Evolutionary conservation across 2,113 vertebrate genomes (phyloP), one percentile per base, ranked within the genome.

Genomic region (Oxyura jamaicensis): DNA sequence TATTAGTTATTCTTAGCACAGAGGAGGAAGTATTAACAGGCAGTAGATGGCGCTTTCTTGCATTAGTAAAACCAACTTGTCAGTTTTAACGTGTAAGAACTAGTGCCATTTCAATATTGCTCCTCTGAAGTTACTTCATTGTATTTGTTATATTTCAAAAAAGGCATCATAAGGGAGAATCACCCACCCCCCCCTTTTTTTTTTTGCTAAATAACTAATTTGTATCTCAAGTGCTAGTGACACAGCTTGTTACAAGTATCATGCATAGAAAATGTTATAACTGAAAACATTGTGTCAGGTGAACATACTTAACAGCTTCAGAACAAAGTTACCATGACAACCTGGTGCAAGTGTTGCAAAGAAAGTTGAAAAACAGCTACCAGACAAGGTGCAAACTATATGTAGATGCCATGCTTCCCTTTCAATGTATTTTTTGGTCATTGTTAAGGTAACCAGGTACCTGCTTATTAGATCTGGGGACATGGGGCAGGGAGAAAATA

Each of bases 111-210:
- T 10, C 66, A 23, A 1, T 1, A 13, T 28, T 8, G 35, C 29
- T 6, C 18, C 44, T 13, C 48, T 46, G 17, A 13, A 13, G 21
- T 4, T 3, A 31, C 68, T 28, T 20, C 17, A 0, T 0, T 4
- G 23, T 8, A 1, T 36, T 89, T 23, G 52, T 8, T 60, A 19
- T 48, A 35, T 31, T 66, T 39, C 62, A 72, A 12, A 88, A 83
- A 62, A 80, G 59, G 53, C 35, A 36, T 6, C 28, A 10, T 16
- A 35, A 8, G 7, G 39, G 25, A 73, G 15, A 12, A 48, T 31
- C 4, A 16, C n/a, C n/a, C n/a, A n/a, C 36, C 36, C 36, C 9
- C 25, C 13, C 0, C 3, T 3, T 52, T 21, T 78, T 48, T 48
- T 50, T 55, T 11, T 60, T 90, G n/a, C 41, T 75, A 76, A 83